Percentiles rank a stretch among this genome's conserved stretches.
These are phyloP conservation scores for Callyntrura guangdongensis DNA, from an alignment of 2,888 invertebrate species.

Conservation along the genomic window DNA sequence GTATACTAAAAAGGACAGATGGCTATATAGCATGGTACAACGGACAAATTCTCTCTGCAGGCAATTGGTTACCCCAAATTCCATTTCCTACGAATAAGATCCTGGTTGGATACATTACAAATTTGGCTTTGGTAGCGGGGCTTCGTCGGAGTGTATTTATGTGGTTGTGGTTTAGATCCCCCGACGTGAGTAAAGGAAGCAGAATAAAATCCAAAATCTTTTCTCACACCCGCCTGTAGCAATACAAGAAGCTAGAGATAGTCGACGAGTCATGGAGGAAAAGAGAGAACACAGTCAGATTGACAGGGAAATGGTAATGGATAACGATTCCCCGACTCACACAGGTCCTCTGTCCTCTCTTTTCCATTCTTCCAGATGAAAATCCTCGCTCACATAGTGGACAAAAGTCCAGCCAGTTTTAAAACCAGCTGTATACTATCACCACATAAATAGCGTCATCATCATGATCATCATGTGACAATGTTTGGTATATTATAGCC, in stretches of 20 bases:
- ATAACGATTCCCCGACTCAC: conserved; percentile 25
- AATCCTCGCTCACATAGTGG: conserved; percentile 10
- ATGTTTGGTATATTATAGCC: neutral
- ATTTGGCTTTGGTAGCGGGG: conserved; percentile 39
- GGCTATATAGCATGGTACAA: neutral
- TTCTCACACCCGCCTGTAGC: conserved; percentile 45
- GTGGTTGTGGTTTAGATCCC: conserved; percentile 19
- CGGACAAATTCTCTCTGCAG: conserved; percentile 41
- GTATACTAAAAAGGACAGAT: neutral
- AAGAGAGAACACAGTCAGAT: conserved; percentile 51
- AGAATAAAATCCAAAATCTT: conserved; percentile 50
- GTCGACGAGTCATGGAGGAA: neutral
- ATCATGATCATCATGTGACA: neutral
- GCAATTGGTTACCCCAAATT: conserved; percentile 57
- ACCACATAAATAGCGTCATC: conserved; percentile 9
- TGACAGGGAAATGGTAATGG: conserved; percentile 51
- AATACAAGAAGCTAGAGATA: conserved; percentile 27
- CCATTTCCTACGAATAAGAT: conserved; percentile 49
- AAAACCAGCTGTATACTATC: conserved; percentile 25
- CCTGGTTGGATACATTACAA: conserved; percentile 19
- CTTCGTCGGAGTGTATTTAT: neutral
- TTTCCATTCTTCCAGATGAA: conserved; percentile 3
- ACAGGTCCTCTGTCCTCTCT: conserved; percentile 23
- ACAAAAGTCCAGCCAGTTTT: neutral
- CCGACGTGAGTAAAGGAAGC: conserved; percentile 41